Evolutionary conservation across 2,113 vertebrate species (phyloP), one percentile per base, ranked within the genome.

Genomic region (Cacatua alba): DNA sequence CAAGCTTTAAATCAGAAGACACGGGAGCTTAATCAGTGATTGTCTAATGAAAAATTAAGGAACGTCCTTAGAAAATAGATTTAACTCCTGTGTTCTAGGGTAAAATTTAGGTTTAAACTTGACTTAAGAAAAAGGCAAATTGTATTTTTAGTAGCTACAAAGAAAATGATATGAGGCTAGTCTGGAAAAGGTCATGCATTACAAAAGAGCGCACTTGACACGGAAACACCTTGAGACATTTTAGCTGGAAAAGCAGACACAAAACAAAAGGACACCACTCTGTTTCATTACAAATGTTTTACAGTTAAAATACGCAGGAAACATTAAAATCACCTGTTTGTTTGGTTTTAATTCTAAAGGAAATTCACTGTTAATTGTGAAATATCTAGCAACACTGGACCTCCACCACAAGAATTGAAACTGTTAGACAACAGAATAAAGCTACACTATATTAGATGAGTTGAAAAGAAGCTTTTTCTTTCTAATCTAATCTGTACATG

Each of bases 21-120:
- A 37, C 13, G 82, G 78, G 59, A 96, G 90, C 68, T 94, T 92
- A 94, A 90, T 95, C 70, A 95, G 48, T 60, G 67, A 90, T 70
- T 74, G 41, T 71, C 43, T 95, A 96, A 92, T 68, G 65, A 94
- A 82, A 95, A 96, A 88, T 88, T 94, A 94, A 70, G 17, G 9
- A 72, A 65, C 78, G 37, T 55, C 35, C 33, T 72, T 91, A 77
- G 74, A 92, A 94, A 96, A 81, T 3, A 74, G 46, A 82, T 88
- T 87, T 76, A 4, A 80, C 11, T 76, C 10, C 29, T 67, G 12
- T 70, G 31, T 88, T 87, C 44, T 37, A 69, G 15, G 24, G 20
- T 49, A 76, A 95, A 90, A 89, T 71, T 82, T 62, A 48, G 20
- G 19, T 92, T 94, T 84, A 62, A 48, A 62, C 19, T 90, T 86